These are phyloP conservation scores for Salvator merianae DNA, from an alignment of 2,113 vertebrate species.

Conservation along the genomic window DNA sequence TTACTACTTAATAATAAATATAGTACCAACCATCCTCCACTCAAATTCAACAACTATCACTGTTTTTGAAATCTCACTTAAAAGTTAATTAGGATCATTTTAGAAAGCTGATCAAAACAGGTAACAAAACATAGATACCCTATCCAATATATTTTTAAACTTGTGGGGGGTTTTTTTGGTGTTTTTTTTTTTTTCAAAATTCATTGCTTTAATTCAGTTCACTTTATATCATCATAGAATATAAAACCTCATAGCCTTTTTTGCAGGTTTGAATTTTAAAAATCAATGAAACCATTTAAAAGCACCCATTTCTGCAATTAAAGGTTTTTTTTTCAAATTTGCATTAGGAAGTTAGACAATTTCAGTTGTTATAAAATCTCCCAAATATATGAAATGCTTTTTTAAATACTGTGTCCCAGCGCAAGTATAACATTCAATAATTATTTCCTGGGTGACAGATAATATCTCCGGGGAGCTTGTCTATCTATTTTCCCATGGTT, in stretches of 20 bases:
- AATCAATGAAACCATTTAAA: slow-evolving; percentile 33
- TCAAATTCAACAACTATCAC: slow-evolving; percentile 40
- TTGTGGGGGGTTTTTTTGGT: too few relatives aligned
- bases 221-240: slow-evolving; percentile 15
- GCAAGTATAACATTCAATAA: background rate
- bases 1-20: slow-evolving; percentile 63
- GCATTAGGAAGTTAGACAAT: background rate
- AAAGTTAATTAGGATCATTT: background rate
- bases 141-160: too few relatives aligned
- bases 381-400: slow-evolving; percentile 4
- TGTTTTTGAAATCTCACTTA: background rate
- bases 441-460: background rate
- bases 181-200: too few relatives aligned
- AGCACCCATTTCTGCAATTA: background rate
- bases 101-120: background rate
- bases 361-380: background rate
- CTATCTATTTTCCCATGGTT: background rate
- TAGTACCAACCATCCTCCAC: slow-evolving; percentile 50
- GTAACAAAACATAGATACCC: background rate
- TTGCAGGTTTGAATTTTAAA: slow-evolving; percentile 21
- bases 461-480: too few relatives aligned
- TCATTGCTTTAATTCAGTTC: slow-evolving; percentile 1
- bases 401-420: background rate
- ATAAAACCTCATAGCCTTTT: slow-evolving; percentile 26
- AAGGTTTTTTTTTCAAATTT: background rate